Evolutionary conservation across 2,113 vertebrate genomes (phyloP).

Genomic region (Carettochelys insculpta): DNA sequence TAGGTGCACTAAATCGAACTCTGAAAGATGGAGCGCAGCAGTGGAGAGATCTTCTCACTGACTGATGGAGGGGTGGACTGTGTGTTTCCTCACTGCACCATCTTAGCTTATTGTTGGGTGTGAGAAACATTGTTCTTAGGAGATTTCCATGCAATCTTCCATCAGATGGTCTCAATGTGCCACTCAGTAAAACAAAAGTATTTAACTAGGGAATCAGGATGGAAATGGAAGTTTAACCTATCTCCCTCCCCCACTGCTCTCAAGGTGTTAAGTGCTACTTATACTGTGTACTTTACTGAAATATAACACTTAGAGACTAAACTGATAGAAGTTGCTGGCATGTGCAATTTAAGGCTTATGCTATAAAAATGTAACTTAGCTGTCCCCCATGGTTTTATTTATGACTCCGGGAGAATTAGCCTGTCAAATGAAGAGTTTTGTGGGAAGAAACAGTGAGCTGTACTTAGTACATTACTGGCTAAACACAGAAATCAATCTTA

Average conservation of each 20-base stretch:
- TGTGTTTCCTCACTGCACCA: rapidly evolving
- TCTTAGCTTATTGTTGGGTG: neutral
- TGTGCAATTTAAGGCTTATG: constrained; percentile 53
- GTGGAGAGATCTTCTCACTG: too few species aligned
- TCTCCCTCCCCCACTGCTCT: neutral
- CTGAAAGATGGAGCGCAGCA: too few species aligned
- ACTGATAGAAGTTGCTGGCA: constrained; percentile 36
- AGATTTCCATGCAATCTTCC: constrained; percentile 60
- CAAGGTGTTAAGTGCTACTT: constrained; percentile 29
- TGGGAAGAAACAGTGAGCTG: neutral
- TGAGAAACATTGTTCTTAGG: neutral
- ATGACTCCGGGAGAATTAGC: constrained; percentile 8
- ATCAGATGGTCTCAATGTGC: constrained; percentile 61
- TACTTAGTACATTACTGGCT: neutral
- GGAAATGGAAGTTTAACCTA: constrained; percentile 59
- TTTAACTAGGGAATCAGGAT: constrained; percentile 62
- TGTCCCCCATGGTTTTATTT: neutral
- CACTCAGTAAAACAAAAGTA: constrained; percentile 66
- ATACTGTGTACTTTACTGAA: constrained; percentile 38
- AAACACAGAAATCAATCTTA: neutral
- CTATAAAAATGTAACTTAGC: neutral
- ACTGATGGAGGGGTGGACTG: rapidly evolving
- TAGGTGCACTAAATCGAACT: too few species aligned
- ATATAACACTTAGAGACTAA: constrained; percentile 21
- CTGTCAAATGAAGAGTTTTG: neutral